Conservation (phyloP, 2,113 vertebrate species). For the Pteropus alecto region DNA sequence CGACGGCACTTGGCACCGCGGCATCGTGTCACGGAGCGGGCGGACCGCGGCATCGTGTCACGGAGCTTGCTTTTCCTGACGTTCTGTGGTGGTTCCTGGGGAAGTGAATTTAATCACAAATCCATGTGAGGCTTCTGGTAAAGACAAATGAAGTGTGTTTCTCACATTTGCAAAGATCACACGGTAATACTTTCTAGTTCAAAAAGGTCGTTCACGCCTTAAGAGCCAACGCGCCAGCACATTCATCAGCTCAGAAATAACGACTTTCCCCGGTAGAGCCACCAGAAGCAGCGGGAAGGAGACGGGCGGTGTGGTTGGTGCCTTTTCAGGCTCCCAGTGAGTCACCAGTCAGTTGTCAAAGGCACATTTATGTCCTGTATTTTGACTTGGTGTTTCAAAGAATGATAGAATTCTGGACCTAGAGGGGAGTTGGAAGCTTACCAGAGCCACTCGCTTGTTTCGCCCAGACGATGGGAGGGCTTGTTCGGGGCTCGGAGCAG, state of each 20-base stretch:
- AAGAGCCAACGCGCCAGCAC: not conserved
- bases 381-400: not conserved
- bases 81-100: not conserved
- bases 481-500: not conserved
- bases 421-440: too few relatives aligned
- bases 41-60: too few relatives aligned
- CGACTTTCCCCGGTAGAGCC: not conserved
- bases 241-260: not conserved
- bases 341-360: not conserved
- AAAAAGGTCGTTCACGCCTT: not conserved
- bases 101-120: not conserved
- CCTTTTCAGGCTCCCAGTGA: not conserved
- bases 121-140: not conserved
- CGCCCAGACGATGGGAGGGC: not conserved
- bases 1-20: too few relatives aligned
- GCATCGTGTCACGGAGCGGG: too few relatives aligned
- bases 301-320: accelerated
- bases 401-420: not conserved
- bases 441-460: not conserved
- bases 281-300: not conserved
- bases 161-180: not conserved
- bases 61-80: not conserved
- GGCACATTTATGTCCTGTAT: not conserved
- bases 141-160: not conserved
- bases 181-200: not conserved